Conservation (phyloP, 2,113 vertebrate species). For the Athene cunicularia region DNA sequence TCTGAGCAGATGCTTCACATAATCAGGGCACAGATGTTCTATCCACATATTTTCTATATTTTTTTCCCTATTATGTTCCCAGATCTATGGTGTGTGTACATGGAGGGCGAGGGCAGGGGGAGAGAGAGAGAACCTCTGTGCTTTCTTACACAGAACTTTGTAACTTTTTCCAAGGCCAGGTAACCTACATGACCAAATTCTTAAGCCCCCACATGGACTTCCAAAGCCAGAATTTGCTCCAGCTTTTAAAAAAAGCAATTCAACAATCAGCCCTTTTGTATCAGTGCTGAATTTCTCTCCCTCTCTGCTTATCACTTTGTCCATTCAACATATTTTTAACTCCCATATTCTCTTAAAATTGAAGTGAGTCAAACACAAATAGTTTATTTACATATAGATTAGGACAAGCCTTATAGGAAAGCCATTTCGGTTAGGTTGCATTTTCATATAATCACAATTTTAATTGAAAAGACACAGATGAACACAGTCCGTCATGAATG, state of each 20-base stretch:
- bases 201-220: neutral
- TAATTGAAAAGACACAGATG: neutral
- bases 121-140: neutral
- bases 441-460: neutral
- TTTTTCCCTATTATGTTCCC: neutral
- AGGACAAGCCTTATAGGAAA: neutral
- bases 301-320: neutral
- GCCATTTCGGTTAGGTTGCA: neutral
- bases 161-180: neutral
- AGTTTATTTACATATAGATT: neutral
- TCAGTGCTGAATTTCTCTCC: neutral
- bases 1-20: neutral
- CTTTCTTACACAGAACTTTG: neutral
- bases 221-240: neutral
- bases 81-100: neutral
- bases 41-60: neutral
- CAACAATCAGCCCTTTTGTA: neutral
- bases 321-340: neutral
- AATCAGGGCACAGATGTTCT: neutral
- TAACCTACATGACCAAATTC: neutral
- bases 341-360: neutral
- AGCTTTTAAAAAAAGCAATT: neutral
- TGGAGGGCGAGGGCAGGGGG: no score
- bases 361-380: neutral
- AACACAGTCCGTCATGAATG: neutral